Conservation (phyloP, 2,113 vertebrate species). For the Myiozetetes cayanensis region DNA sequence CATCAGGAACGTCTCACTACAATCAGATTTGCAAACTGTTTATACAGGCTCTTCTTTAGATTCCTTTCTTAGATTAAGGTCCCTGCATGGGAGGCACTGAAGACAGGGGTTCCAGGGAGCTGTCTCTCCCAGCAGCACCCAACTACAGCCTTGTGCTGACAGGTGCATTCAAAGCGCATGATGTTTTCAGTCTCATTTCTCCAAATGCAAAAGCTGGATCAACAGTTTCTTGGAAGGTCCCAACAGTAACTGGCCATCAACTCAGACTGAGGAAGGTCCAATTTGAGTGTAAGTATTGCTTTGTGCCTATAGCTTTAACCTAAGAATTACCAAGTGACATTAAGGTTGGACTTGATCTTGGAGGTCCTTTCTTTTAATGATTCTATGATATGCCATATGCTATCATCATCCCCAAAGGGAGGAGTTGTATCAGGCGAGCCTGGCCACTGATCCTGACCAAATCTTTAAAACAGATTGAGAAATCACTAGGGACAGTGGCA, state of each 20-base stretch:
- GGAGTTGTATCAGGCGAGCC: not conserved
- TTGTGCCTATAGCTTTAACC: not conserved
- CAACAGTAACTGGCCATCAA: not conserved
- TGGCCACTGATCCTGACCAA: not conserved
- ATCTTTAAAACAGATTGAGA: slow-evolving; percentile 28
- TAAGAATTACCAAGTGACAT: not conserved
- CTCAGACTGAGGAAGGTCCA: not conserved
- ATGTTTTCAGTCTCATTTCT: not conserved
- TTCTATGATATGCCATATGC: too few species aligned
- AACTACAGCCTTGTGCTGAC: not conserved
- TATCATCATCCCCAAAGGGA: not conserved
- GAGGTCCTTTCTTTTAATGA: not conserved
- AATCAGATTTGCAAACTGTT: not conserved
- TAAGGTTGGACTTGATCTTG: not conserved
- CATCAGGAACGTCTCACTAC: slow-evolving; percentile 2
- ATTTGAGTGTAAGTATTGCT: not conserved
- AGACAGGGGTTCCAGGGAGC: not conserved
- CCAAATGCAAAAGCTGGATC: not conserved
- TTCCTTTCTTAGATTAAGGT: not conserved
- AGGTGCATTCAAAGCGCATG: fast-evolving
- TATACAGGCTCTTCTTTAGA: not conserved
- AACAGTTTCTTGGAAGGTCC: not conserved
- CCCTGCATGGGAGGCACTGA: not conserved
- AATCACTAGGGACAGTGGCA: not conserved
- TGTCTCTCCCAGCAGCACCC: fast-evolving